Evolutionary conservation across 2,888 invertebrate species (phyloP), one percentile per base, ranked within the genome.

Genomic region (Sisyra terminalis): DNA sequence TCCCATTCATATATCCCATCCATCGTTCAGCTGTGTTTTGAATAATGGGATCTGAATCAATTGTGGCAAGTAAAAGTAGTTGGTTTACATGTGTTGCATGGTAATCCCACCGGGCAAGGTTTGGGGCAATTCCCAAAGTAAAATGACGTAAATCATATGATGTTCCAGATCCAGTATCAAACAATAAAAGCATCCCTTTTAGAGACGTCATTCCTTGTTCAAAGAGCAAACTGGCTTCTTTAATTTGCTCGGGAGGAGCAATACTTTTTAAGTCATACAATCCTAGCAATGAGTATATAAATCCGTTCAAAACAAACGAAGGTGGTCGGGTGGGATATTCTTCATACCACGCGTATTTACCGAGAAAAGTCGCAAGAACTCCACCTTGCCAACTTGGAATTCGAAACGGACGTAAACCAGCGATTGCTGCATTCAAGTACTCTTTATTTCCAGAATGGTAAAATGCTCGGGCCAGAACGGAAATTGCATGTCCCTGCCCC

Each of bases 61-160:
- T 75, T 1, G 89, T 85, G 31, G 83, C 80, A 16, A 97, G 65
- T 44, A 93, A 69, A 48, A 97, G 74, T 48, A 94, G 70, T 57
- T 98, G 94, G 66, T 94, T 96, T 16, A 98, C 84, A 60, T 99
- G 98, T 0, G 96, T 94, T 0, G 93, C 88, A 64, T 98, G 98
- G 61, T 98, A 98, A 59, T 98, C 98, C 93, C 97, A 96, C 44
- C 98, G 70, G 0, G 98, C 98, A 47, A 96, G 69, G 62, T 98
- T 98, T 1, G 92, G 92, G 17, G 88, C 82, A 13, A 84, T 80
- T 14, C 86, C 84, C 29, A 92, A 64, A 1, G 88, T 88, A 55
- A 93, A 78, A 61, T 98, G 98, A 10, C 97, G 69, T 42, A 99
- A 70, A 67, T 98, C 98, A 59, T 99, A 98, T 48, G 89, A 81